Percentiles rank a stretch among this genome's conserved stretches.
Evolutionary conservation across 2,888 invertebrate species (phyloP).

Genomic region (Aphidoletes aphidimyza): DNA sequence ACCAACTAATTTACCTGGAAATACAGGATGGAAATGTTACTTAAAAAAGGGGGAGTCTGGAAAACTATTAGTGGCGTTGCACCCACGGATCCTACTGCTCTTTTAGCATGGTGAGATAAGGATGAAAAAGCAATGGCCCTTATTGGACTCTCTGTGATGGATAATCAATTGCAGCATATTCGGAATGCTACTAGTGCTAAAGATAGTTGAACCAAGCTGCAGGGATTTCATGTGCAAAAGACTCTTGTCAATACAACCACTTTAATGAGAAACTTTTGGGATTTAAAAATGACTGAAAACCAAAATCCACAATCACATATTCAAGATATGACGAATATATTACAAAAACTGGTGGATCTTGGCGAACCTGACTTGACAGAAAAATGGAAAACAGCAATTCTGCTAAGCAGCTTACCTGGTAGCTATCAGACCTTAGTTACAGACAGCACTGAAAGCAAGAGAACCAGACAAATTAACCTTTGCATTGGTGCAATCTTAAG

Average conservation of each 20-base stretch:
- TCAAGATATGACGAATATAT: conserved; percentile 56
- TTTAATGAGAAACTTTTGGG: conserved; percentile 57
- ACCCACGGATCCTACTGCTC: not conserved
- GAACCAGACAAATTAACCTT: not conserved
- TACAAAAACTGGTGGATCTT: conserved; percentile 54
- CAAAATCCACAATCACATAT: conserved; percentile 57
- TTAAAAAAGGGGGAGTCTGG: not conserved
- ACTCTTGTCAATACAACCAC: conserved; percentile 56
- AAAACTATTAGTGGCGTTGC: not conserved
- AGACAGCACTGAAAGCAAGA: conserved; percentile 57
- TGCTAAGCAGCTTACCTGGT: conserved; percentile 23
- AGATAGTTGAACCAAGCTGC: conserved; percentile 55
- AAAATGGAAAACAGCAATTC: not conserved
- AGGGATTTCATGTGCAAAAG: conserved; percentile 55
- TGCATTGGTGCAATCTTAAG: not conserved
- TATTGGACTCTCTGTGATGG: conserved; percentile 55
- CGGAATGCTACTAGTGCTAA: conserved; percentile 55
- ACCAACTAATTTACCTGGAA: not conserved
- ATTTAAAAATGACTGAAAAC: conserved; percentile 55
- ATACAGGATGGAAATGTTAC: not conserved
- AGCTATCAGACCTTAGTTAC: conserved; percentile 56
- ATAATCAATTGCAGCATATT: conserved; percentile 56
- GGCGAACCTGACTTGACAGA: conserved; percentile 9
- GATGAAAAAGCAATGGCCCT: conserved; percentile 56
- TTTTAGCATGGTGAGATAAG: too few relatives aligned